Evolutionary conservation across 2,113 vertebrate genomes (phyloP).

Genomic region (Ameiurus melas): DNA sequence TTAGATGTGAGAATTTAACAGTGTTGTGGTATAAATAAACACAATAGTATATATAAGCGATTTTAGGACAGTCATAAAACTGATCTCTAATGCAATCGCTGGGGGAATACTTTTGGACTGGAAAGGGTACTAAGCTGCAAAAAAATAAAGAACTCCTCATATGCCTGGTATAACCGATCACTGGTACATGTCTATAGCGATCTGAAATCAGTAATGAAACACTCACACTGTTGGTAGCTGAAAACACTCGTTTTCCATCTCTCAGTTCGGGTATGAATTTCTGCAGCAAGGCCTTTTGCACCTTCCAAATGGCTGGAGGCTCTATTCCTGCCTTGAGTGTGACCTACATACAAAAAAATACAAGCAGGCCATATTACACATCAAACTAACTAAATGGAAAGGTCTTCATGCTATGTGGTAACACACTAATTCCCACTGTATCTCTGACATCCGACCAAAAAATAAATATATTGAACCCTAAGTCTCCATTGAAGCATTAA

Average conservation of each 20-base stretch:
- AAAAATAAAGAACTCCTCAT: not conserved
- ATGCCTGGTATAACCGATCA: not conserved
- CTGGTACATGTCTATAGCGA: not conserved
- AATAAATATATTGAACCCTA: not conserved
- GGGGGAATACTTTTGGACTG: not conserved
- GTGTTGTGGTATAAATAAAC: not conserved
- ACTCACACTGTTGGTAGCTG: conserved; percentile 97
- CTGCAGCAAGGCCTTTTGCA: conserved; percentile 96
- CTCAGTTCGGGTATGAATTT: conserved; percentile 97
- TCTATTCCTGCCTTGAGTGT: conserved; percentile 87
- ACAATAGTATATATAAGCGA: not conserved
- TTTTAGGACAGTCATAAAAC: not conserved
- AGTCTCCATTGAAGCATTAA: not conserved
- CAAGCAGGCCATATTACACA: conserved; percentile 19
- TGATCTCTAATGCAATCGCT: not conserved
- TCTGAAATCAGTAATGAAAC: conserved; percentile 1
- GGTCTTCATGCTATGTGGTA: not conserved
- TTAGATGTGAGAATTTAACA: not conserved
- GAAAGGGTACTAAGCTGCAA: too few species aligned
- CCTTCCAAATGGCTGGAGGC: conserved; percentile 98
- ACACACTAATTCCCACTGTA: not conserved
- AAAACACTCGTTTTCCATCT: conserved; percentile 92
- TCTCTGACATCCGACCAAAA: not conserved
- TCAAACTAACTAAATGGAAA: conserved; percentile 14
- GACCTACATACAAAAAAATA: conserved; percentile 69